These are phyloP conservation scores for Dascillus cervinus DNA, from an alignment of 2,888 invertebrate genomes.

Conservation along the genomic window DNA sequence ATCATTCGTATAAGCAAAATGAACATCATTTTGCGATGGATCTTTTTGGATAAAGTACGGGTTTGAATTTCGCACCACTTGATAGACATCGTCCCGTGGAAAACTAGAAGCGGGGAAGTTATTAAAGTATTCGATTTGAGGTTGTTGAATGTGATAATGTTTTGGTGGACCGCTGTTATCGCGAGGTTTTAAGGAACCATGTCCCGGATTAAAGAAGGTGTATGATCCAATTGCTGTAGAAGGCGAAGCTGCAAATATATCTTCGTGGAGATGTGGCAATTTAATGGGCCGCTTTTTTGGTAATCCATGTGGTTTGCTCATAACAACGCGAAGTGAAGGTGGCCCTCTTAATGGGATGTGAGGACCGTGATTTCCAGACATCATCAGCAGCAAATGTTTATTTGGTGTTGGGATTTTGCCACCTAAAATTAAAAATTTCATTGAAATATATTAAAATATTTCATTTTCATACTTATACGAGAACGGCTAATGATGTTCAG, in stretches of 20 bases:
- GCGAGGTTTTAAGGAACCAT: slow-evolving; percentile 8
- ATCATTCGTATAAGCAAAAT: slow-evolving; percentile 30
- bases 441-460: too few relatives aligned
- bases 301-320: slow-evolving; percentile 21
- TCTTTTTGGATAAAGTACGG: slow-evolving; percentile 29
- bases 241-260: slow-evolving; percentile 35
- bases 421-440: too few relatives aligned
- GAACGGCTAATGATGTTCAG: too few relatives aligned
- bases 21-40: slow-evolving; percentile 26
- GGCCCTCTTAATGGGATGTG: slow-evolving; percentile 38
- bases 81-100: slow-evolving; percentile 25
- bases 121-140: slow-evolving; percentile 37
- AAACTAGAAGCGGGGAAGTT: slow-evolving; percentile 34
- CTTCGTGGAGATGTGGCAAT: slow-evolving; percentile 34
- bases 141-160: slow-evolving; percentile 29
- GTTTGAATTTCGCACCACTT: slow-evolving; percentile 36
- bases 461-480: too few relatives aligned
- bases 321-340: slow-evolving; percentile 37
- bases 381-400: slow-evolving; percentile 27
- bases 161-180: slow-evolving; percentile 6
- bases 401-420: slow-evolving; percentile 18
- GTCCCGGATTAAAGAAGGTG: slow-evolving; percentile 25
- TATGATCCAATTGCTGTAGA: slow-evolving; percentile 27
- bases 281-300: slow-evolving; percentile 24
- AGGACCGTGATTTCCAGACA: slow-evolving; percentile 40